Base-by-base conservation (phyloP, 1,140 invertebrate genomes). In the Drepana arcuata region DNA sequence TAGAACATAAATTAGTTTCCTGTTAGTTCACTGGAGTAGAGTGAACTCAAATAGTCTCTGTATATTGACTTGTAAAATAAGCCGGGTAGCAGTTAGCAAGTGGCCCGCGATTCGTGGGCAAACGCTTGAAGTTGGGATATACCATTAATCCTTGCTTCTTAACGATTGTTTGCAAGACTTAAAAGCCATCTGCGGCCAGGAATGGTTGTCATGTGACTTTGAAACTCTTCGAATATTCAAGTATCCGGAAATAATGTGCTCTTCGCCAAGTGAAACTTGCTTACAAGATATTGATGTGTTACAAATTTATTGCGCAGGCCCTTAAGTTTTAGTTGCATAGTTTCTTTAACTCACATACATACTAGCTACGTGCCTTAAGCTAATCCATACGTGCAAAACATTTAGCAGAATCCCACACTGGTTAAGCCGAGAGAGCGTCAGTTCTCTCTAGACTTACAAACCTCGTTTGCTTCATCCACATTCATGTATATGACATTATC, bases 81-180 rank as follows among this genome's bases (percentile, higher is more conserved):
- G 30, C 32, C 39, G 16, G 34, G 33, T 28, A 35, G 41, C 35
- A 39, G 40, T 53, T 49, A 44, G 39, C 43, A 49, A 58, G 45
- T 46, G 41, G 46, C 42, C 40, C 32, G 36, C 41, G 38, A 48
- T 43, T 31, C 34, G 26, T 39, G 24, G 24, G 27, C 31, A 31
- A 31, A 40, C 21, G 35, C 25, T 38, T 29, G 49, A 60, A 47
- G 34, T 52, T 24, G 31, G 36, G 33, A 30, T 10, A 29, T 29
- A 27, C 47, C 47, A 64, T 64, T 64, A 64, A 64, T 60, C 50
- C 53, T 29, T 35, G 40, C 47, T 43, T 50, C 53, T 54, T 60
- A 60, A 64, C 50, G 50, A 64, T 64, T 60, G 57, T 64, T 63
- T 63, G 49, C 49, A 50, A 64, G 53, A 47, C 48, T 64, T 63